Conservation (phyloP, 2,888 invertebrate species). For the Acheta domesticus region DNA sequence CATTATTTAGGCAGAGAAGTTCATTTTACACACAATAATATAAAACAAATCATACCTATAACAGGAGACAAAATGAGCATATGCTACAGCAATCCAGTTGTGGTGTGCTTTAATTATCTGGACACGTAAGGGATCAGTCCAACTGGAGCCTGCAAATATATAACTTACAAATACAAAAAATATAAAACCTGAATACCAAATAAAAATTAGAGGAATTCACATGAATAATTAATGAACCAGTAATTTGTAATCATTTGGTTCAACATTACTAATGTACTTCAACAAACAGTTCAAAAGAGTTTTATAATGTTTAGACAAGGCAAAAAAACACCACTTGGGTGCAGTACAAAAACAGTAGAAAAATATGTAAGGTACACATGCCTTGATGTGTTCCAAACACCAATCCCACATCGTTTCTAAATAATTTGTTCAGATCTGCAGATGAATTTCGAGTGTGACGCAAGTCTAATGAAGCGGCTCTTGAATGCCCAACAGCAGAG, state of each 20-base stretch:
- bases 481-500: constrained; percentile 63
- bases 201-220: too few species aligned
- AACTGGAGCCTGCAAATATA: constrained; percentile 59
- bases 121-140: constrained; percentile 83
- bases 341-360: too few species aligned
- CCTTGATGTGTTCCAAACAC: constrained; percentile 61
- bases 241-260: constrained; percentile 22
- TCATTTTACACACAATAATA: constrained; percentile 20
- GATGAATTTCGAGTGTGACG: constrained; percentile 71
- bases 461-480: constrained; percentile 77
- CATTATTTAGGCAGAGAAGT: constrained; percentile 21
- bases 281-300: too few species aligned
- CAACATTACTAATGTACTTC: neutral
- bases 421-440: constrained; percentile 68
- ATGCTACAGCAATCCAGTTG: constrained; percentile 96
- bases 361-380: constrained; percentile 37
- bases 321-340: too few species aligned
- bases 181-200: too few species aligned
- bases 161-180: constrained; percentile 30
- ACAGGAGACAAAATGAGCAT: constrained; percentile 92
- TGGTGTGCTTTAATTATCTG: constrained; percentile 95
- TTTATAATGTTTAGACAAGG: too few species aligned
- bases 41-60: constrained; percentile 63
- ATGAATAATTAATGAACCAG: neutral
- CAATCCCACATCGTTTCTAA: constrained; percentile 67